These are phyloP conservation scores for Seira ritae DNA, from an alignment of 2,888 invertebrate genomes.

Conservation along the genomic window DNA sequence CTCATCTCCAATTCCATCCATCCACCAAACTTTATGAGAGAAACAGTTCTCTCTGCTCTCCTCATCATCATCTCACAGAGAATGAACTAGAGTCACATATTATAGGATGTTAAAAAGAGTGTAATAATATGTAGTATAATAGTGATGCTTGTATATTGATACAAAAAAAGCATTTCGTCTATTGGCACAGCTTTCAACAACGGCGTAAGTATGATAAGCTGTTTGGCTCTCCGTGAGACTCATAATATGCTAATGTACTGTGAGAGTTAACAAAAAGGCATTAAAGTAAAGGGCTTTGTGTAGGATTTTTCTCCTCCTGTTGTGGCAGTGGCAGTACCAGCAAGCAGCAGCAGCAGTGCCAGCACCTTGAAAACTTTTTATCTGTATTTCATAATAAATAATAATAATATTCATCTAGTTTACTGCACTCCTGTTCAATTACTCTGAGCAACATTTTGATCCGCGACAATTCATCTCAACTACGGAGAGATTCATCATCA, in stretches of 20 bases:
- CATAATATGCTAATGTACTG: too few species aligned
- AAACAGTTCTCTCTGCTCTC: conserved; percentile 23
- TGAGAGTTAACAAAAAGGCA: too few species aligned
- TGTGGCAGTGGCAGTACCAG: conserved; percentile 39
- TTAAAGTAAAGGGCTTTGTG: conserved; percentile 22
- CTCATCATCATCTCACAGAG: background rate
- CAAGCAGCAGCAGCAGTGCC: conserved; percentile 41
- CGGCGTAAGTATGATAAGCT: conserved; percentile 36
- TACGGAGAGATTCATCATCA: too few species aligned
- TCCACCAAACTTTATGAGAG: conserved; percentile 18
- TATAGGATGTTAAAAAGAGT: too few species aligned
- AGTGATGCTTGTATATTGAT: too few species aligned
- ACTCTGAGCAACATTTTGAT: too few species aligned
- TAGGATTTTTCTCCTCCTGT: conserved; percentile 13
- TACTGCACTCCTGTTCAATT: conserved; percentile 12
- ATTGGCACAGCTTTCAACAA: too few species aligned
- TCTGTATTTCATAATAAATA: conserved; percentile 39
- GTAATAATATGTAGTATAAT: too few species aligned
- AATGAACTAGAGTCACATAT: too few species aligned
- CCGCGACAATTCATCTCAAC: too few species aligned
- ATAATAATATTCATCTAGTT: conserved; percentile 27
- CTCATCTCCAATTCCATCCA: conserved; percentile 52
- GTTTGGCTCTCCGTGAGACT: background rate
- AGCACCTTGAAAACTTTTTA: conserved; percentile 50
- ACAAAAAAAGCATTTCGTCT: too few species aligned